Base-by-base conservation (phyloP, 2,113 vertebrate species). In the Rhinichthys klamathensis region DNA sequence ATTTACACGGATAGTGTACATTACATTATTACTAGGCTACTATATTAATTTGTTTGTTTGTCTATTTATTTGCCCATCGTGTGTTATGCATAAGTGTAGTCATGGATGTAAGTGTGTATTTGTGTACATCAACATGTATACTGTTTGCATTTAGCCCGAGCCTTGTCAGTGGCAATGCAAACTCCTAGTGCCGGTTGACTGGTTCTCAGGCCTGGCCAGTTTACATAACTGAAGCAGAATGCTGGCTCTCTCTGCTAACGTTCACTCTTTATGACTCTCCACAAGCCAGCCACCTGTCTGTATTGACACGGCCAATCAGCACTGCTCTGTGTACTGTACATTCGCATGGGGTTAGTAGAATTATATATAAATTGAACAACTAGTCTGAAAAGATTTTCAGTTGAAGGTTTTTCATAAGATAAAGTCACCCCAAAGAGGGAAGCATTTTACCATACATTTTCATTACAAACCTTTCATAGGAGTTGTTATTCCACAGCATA, bases 141-240 rank as follows among this genome's bases (percentile, higher is more conserved):
- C 27, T 51, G 41, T 86, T 82, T 76, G 80, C 70, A 75, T 86
- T 74, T 65, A 35, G 23, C 61, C 72, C 11, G 1, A 30, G 41
- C 23, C 65, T 46, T 72, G 46, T 41, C 51, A 65, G 13, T 56
- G 69, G 27, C 84, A 90, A 95, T 95, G 94, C 94, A 95, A 95
- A 95, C 84, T 92, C 84, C 86, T 82, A n/a, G 86, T 46, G 92
- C 94, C 91, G 94, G 93, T 93, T 94, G 94, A 92, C 89, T 94
- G 91, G 91, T 75, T 94, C 88, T 91, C 84, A 91, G 92, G 90
- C 77, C 56, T 60, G 84, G 83, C 88, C 91, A 88, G 94, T 95
- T 95, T 95, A 95, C 93, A 95, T 94, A 95, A 94, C 94, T 94
- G 94, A 93, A 94, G 93, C 86, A 85, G 84, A 88, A 78, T 89